These are phyloP conservation scores for Gavia stellata DNA, from an alignment of 2,113 vertebrate species.

Conservation along the genomic window DNA sequence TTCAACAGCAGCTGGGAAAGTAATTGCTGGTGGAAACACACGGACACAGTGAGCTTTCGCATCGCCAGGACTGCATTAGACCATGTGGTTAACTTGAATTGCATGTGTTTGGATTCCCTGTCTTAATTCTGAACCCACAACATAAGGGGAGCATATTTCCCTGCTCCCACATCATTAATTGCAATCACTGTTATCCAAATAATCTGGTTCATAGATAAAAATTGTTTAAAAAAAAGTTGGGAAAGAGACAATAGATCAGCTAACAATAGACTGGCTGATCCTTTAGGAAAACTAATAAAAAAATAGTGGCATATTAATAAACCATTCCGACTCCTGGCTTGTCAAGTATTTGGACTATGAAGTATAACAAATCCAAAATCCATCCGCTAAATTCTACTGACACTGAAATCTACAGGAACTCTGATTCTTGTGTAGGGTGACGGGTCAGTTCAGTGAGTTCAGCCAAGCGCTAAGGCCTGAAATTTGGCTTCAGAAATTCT, in stretches of 20 bases:
- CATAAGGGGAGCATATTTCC: conserved; percentile 50
- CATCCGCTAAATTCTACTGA: conserved; percentile 29
- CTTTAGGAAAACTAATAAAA: conserved; percentile 47
- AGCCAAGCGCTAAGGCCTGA: conserved; percentile 66
- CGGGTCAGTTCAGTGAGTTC: conserved; percentile 55
- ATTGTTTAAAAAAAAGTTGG: neutral
- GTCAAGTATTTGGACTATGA: conserved; percentile 41
- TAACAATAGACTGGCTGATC: conserved; percentile 39
- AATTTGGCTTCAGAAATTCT: conserved; percentile 49
- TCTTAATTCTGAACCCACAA: conserved; percentile 48
- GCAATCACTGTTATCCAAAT: conserved; percentile 54
- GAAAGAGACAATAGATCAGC: conserved; percentile 21
- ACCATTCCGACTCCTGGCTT: conserved; percentile 43
- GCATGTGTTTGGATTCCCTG: conserved; percentile 35
- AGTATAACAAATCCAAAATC: conserved; percentile 29
- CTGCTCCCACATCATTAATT: conserved; percentile 47
- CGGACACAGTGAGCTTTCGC: neutral
- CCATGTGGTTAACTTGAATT: conserved; percentile 50
- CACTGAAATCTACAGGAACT: neutral
- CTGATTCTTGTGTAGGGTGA: conserved; percentile 20
- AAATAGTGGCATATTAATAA: conserved; percentile 45
- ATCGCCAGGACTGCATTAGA: neutral
- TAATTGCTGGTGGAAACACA: conserved; percentile 36
- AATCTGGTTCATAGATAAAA: conserved; percentile 52
- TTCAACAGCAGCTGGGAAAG: conserved; percentile 38